Base-by-base conservation (phyloP, 2,797 vertebrate species). In the Ctenopoma kingsleyae region DNA sequence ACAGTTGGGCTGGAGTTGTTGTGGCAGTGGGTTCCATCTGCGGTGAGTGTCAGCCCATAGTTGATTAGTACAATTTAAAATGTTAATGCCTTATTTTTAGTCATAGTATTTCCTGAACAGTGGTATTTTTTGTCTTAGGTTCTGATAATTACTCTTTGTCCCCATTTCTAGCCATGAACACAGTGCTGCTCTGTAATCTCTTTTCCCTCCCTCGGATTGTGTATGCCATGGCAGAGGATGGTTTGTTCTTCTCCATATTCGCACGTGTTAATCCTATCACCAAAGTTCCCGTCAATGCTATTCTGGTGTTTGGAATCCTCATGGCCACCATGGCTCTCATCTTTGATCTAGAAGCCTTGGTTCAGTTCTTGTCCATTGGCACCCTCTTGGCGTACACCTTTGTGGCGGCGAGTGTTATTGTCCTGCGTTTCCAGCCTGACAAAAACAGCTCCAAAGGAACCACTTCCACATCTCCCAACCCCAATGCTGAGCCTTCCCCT, bases 321-420 rank as follows among this genome's bases (percentile, higher is more conserved):
- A 98, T 96, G 96, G 92, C 97, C 4, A 49, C 93, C 23, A 82
- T 98, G 88, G 95, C 97, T 2, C 94, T 99, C 0, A 47, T 97
- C 80, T 96, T 99, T 10, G 97, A 99, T 90, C 90, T 98, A 35
- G 96, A 98, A 73, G 96, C 97, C 0, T 83, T 99, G 79, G 97
- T 99, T 50, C 97, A 99, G 94, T 98, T 99, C 91, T 89, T 99
- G 46, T 99, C 98, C 83, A 98, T 99, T 0, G 98, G 97, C 56
- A 99, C 97, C 0, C 94, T 99, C 55, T 88, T 99, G 82, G 97
- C 97, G 7, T 99, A 99, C 90, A 98, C 96, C 52, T 98, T 99
- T 0, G 97, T 99, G 72, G 97, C 98, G 0, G 95, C 96, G 0
- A 99, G 97, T 32, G 66, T 98, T 51, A 97, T 99, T 0, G 93